Base-by-base conservation (phyloP, 1,140 invertebrate species). In the Sycobia sp. region DNA sequence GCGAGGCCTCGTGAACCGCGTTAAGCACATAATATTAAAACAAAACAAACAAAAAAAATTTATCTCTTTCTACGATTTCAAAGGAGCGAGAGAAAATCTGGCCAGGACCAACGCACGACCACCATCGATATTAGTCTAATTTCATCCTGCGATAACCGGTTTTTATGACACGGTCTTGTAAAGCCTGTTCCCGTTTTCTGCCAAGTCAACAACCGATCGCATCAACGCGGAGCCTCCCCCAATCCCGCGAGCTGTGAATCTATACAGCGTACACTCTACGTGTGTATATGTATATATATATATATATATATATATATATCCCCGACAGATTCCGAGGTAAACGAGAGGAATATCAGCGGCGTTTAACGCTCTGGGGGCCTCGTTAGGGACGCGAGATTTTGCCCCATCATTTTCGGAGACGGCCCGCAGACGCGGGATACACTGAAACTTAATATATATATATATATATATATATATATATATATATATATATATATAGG, bases 321-420 rank as follows among this genome's bases (percentile, higher is more conserved):
- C n/a, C n/a, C 22, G 13, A n/a, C 25, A 41, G 51, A 54, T 41
- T 27, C 18, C 23, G 14, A 54, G 32, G n/a, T 38, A 36, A 54
- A 39, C 38, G 51, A 25, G 9, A 7, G 16, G 36, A 29, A n/a
- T n/a, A n/a, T 27, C 23, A 20, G 29, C 18, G 3, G 18, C 3
- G 3, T n/a, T 23, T 9, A 3, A 9, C 22, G 7, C 2, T 4
- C 25, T 20, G 10, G 36, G 9, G 22, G 56, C 22, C 5, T 59
- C 46, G 43, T 54, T 54, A 60, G n/a, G n/a, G n/a, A n/a, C n/a
- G n/a, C n/a, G n/a, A 56, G 56, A 66, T 50, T 46, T 53, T 59
- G 66, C 63, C n/a, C 20, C 32, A 43, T 70, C 69, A 65, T 58
- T 54, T 41, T 29, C 20, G 10, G n/a, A n/a, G 29, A 38, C n/a